Percentiles rank a stretch among this genome's conserved stretches.
phyloP scores from a whole-genome alignment of 1,140 invertebrate genomes.

The Spodoptera frugiperda region DNA sequence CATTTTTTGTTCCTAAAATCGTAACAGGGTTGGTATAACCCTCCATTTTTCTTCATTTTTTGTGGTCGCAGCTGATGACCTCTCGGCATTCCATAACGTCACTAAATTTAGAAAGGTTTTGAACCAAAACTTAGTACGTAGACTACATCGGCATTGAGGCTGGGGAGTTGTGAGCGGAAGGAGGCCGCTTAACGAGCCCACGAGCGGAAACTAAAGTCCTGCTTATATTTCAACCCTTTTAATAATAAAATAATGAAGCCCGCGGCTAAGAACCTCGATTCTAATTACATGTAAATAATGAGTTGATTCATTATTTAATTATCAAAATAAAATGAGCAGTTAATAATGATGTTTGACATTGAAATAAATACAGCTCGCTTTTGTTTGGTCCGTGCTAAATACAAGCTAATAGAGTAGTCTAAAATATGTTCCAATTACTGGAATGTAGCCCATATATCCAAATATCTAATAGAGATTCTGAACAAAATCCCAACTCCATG shows the following conservation, averaged over 20 bases:
- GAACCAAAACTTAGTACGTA: slow-evolving; percentile 20
- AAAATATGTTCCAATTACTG: too few species aligned
- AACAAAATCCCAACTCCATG: too few species aligned
- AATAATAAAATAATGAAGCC: slow-evolving; percentile 8
- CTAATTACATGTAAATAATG: slow-evolving; percentile 7
- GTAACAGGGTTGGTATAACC: slow-evolving; percentile 25
- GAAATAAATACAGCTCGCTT: too few species aligned
- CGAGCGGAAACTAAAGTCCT: slow-evolving; percentile 13
- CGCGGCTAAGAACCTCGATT: slow-evolving; percentile 1
- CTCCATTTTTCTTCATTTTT: slow-evolving; percentile 12
- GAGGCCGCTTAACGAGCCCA: not conserved
- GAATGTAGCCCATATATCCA: too few species aligned
- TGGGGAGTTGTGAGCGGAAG: slow-evolving; percentile 27
- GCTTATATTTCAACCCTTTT: slow-evolving; percentile 12
- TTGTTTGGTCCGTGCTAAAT: too few species aligned
- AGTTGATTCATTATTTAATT: too few species aligned
- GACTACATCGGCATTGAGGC: slow-evolving; percentile 3
- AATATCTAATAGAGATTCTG: too few species aligned
- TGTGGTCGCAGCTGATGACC: slow-evolving; percentile 23
- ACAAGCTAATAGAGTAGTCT: too few species aligned
- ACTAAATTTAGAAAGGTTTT: slow-evolving; percentile 40
- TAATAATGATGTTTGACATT: too few species aligned
- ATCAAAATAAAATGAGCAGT: not conserved
- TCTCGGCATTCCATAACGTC: slow-evolving; percentile 27
- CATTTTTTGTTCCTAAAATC: not conserved